Percentiles rank a stretch among this genome's conserved stretches.
These are phyloP conservation scores for Sorex fumeus DNA, from an alignment of 2,113 vertebrate species.

Conservation along the genomic window DNA sequence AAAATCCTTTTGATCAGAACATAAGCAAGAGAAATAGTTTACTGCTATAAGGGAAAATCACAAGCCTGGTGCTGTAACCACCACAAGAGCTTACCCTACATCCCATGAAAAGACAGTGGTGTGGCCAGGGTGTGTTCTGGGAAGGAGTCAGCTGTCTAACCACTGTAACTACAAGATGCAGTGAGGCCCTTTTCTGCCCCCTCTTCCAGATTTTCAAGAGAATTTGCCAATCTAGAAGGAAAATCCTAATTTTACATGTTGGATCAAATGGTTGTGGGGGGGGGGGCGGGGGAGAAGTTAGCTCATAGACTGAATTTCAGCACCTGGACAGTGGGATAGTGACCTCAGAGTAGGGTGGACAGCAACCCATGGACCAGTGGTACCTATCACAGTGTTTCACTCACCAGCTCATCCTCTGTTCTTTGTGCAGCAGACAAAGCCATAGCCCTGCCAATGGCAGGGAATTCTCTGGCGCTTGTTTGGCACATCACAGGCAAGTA, in stretches of 20 bases:
- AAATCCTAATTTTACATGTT: slow-evolving; percentile 7
- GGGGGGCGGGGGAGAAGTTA: not conserved
- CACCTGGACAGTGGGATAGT: not conserved
- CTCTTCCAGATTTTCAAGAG: not conserved
- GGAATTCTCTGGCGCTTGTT: not conserved
- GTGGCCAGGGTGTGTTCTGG: fast-evolving
- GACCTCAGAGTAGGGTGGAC: not conserved
- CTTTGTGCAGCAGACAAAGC: slow-evolving; percentile 62
- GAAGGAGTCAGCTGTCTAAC: not conserved
- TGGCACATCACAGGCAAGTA: slow-evolving; percentile 15
- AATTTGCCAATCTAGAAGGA: not conserved
- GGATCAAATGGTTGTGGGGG: not conserved
- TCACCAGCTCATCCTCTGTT: not conserved
- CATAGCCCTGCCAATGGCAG: not conserved
- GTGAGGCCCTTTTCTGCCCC: not conserved
- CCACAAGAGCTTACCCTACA: not conserved
- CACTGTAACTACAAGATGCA: not conserved
- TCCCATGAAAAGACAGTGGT: no score
- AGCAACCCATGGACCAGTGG: no score
- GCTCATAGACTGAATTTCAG: not conserved
- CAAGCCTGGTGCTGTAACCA: fast-evolving
- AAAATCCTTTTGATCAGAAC: not conserved
- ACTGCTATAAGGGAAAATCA: not conserved
- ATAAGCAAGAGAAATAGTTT: not conserved
- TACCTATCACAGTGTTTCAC: not conserved